Evolutionary conservation across 2,888 invertebrate genomes (phyloP), one percentile per base, ranked within the genome.

Genomic region (Odontocolon sp.): DNA sequence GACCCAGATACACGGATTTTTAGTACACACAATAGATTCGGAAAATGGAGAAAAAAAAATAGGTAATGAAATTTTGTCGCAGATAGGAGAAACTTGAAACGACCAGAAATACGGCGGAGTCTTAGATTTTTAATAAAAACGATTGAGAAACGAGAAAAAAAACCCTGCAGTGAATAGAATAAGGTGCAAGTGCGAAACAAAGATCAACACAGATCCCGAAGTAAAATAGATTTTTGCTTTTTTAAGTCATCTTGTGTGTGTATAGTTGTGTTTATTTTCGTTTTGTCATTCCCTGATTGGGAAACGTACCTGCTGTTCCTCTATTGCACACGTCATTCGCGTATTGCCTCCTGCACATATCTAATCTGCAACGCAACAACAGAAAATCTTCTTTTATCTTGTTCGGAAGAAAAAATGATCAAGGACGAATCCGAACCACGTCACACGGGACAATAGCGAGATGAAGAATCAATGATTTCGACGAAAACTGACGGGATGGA

Each of bases 261-360:
- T 63, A 8, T 36, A n/a, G 16, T n/a, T 61, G 18, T 56, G 36
- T 59, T 8, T 45, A 77, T 74, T 73, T 80, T 67, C 47, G 0
- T 68, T 59, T 52, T 79, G 71, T 76, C 79, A 77, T 79, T 79
- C 67, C 56, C 61, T 54, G 40, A 57, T 47, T 50, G 80, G 84
- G 84, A 84, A 88, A 91, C 92, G 94, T 97, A 98, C 98, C 98
- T 96, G 98, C 98, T 88, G 98, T 98, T 93, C 98, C 98, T 94
- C 97, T 95, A 95, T 98, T 98, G 95, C 98, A 98, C 92, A 95
- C 95, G 93, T 97, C 97, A 94, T 95, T 96, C 91, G 96, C 95
- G 93, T 95, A 96, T 93, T 96, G 95, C 93, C 97, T 95, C 93
- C 98, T 95, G 96, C 98, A 98, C 97, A 98, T 98, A 96, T 98